Evolutionary conservation across 2,797 vertebrate species (phyloP), one percentile per base, ranked within the genome.

Genomic region (Aplochiton taeniatus): DNA sequence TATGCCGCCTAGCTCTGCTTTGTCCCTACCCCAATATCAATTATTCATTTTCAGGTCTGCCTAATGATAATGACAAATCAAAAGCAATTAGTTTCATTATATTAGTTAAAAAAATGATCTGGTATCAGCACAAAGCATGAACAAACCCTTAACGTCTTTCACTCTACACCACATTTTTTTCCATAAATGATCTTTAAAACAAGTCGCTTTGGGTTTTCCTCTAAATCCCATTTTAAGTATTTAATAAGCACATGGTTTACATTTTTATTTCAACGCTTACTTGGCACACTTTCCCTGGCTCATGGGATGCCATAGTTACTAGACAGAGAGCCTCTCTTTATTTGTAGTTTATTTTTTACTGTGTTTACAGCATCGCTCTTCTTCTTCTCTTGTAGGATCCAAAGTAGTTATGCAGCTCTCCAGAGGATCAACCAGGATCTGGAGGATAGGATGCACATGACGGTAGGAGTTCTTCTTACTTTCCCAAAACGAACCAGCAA

Each of bases 401-500:
- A 98, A 89, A 98, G 91, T 83, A 95, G 96, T 87, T 98, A 98
- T 86, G 86, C 95, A 84, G 93, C 95, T 43, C 91, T 98, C 78
- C 96, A 98, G 90, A 94, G 95, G 88, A 95, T 98, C 93, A 98
- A 99, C 87, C 95, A 97, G 86, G 96, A 98, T 85, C 88, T 98
- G 89, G 95, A 99, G 81, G 95, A 98, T 78, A 98, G 98, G 86
- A 93, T 98, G 76, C 95, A 94, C 81, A 89, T 92, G 78, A 95
- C 94, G 93, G 97, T 98, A 87, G 94, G 93, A 85, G 49, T 54
- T 44, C 17, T 31, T 16, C 20, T 57, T 13, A 9, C 43, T 16
- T 10, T 12, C 47, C 14, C 47, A 12, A 14, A 48, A 11, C n/a
- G n/a, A n/a, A n/a, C n/a, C n/a, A n/a, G 31, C 2, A 31, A 31